Percentiles rank a stretch among this genome's conserved stretches.
phyloP scores from a whole-genome alignment of 2,113 vertebrate species.

The Pandion haliaetus region DNA sequence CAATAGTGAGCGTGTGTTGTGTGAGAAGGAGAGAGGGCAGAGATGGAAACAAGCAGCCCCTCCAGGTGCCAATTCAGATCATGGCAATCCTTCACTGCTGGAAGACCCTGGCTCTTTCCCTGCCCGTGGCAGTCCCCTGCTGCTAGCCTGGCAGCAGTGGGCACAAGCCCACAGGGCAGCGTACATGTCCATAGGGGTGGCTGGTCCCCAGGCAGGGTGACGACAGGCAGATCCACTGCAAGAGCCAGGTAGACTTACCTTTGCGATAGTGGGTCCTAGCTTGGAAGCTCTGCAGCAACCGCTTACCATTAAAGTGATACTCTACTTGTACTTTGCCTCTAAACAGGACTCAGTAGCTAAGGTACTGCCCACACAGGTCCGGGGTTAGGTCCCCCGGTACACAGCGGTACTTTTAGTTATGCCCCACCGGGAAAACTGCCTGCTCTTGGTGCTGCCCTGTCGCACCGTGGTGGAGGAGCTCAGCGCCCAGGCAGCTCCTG shows the following conservation, averaged over 20 bases:
- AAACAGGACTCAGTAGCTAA: background rate
- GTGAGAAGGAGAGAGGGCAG: background rate
- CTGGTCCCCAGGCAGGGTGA: background rate
- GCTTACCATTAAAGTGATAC: background rate
- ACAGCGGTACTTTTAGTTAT: background rate
- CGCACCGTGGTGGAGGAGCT: fast-evolving
- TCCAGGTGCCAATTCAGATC: background rate
- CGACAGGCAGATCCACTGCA: background rate
- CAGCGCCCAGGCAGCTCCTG: background rate
- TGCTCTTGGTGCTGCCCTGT: background rate
- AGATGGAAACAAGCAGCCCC: background rate
- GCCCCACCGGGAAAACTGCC: background rate
- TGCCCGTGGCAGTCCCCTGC: background rate
- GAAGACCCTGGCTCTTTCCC: background rate
- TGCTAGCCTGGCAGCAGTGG: background rate
- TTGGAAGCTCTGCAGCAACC: background rate
- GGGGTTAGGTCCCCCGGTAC: background rate
- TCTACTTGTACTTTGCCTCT: background rate
- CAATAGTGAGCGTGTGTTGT: background rate
- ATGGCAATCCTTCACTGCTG: background rate
- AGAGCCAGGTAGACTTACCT: background rate
- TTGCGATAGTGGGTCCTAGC: background rate
- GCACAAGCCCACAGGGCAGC: background rate
- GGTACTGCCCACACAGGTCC: background rate
- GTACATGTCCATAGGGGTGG: background rate